Evolutionary conservation across 2,888 invertebrate genomes (phyloP).

Genomic region (Scaptomyza caliginosa): DNA sequence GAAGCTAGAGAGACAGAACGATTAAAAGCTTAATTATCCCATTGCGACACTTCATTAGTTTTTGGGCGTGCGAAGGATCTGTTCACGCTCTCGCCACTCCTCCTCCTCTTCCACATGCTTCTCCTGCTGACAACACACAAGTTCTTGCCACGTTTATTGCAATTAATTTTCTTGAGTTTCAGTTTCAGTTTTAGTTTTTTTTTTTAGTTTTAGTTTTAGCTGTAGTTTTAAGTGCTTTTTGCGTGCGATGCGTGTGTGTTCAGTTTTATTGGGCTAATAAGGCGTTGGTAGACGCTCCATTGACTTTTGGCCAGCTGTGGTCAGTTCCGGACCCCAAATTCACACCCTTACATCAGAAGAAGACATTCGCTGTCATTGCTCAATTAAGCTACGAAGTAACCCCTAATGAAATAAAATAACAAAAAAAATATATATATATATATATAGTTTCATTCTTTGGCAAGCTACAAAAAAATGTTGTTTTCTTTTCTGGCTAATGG

Average conservation of each 20-base stretch:
- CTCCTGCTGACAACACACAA: constrained; percentile 24
- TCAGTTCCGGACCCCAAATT: constrained; percentile 3
- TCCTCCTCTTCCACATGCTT: neutral
- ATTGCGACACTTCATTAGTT: constrained; percentile 79
- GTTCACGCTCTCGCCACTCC: neutral
- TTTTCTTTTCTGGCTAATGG: constrained; percentile 54
- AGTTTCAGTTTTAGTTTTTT: constrained; percentile 54
- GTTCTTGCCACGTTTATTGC: constrained; percentile 71
- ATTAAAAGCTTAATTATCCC: constrained; percentile 78
- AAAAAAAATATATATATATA: neutral
- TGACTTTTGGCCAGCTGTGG: constrained; percentile 33
- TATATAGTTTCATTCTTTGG: constrained; percentile 29
- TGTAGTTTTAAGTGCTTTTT: constrained; percentile 61
- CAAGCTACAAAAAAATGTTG: neutral
- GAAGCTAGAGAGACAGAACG: constrained; percentile 37
- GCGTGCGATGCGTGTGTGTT: constrained; percentile 1
- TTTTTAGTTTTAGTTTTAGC: constrained; percentile 33
- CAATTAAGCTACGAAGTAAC: constrained; percentile 57
- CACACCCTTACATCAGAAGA: neutral
- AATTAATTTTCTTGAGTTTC: constrained; percentile 77
- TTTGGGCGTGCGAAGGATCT: constrained; percentile 48
- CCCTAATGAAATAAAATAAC: neutral
- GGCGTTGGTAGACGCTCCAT: constrained; percentile 5
- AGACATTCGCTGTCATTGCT: constrained; percentile 61
- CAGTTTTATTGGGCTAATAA: constrained; percentile 15